Evolutionary conservation across 1,140 invertebrate genomes (phyloP).

Genomic region (Pantala flavescens): DNA sequence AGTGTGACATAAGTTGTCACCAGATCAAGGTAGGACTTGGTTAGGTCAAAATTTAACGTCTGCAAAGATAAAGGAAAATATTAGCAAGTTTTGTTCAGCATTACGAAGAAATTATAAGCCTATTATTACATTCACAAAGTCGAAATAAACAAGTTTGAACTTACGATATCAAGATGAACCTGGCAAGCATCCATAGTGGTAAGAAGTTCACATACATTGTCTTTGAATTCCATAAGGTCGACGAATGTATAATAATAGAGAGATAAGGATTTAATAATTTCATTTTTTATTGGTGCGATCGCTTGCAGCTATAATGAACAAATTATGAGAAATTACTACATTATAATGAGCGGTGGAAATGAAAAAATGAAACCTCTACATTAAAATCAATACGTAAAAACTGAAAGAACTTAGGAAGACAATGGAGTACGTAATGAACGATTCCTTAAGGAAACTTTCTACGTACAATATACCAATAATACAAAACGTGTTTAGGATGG

Average conservation of each 20-base stretch:
- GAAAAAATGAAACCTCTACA: no score
- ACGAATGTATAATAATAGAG: conserved; percentile 99
- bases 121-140: neutral
- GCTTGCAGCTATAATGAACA: conserved; percentile 50
- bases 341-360: no score
- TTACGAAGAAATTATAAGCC: no score
- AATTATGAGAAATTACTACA: no score
- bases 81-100: no score
- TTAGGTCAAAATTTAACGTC: conserved; percentile 92
- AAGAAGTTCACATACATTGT: conserved; percentile 92
- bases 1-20: conserved; percentile 88
- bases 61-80: conserved; percentile 31
- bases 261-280: conserved; percentile 93
- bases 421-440: no score
- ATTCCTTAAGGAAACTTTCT: no score
- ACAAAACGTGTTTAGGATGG: no score
- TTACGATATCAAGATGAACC: conserved; percentile 82
- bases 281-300: conserved; percentile 72
- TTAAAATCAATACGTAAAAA: no score
- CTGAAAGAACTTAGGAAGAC: no score
- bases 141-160: conserved; percentile 24
- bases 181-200: conserved; percentile 98
- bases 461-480: no score
- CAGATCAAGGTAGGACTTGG: conserved; percentile 90
- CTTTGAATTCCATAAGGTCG: conserved; percentile 97